Base-by-base conservation (phyloP, 2,113 vertebrate genomes). In the Callaeas wilsoni region DNA sequence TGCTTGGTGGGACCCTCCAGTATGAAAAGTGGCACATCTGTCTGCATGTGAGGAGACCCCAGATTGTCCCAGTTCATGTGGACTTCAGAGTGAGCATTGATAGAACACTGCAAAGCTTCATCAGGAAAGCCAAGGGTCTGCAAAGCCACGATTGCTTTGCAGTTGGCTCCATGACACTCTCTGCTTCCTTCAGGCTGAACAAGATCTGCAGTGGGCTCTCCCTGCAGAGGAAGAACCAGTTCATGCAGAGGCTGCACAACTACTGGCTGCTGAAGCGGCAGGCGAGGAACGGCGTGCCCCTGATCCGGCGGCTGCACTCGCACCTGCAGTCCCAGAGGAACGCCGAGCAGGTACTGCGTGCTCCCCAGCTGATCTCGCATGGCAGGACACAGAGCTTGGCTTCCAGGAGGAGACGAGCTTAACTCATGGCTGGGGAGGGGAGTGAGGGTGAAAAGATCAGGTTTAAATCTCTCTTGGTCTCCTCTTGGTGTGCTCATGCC, bases 261-360 rank as follows among this genome's bases (percentile, higher is more conserved):
- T 99, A 99, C 97, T 99, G 99, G 99, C 98, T 99, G 84, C 96
- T 99, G 96, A 99, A 99, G 94, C 98, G 99, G 20, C 99, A 99
- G 97, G 99, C 99, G 0, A 98, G 99, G 96, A 99, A 99, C 1
- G 99, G 99, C 20, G 98, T 99, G 56, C 99, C 99, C 22, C 98
- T 99, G 74, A 98, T 99, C 89, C 98, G 99, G 15, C 98, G 98
- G 76, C 97, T 99, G 79, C 99, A 99, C 95, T 98, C 98, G 2
- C 99, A 98, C 87, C 83, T 99, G 87, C 99, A 99, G 93, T 96
- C 99, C 55, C 99, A 99, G 94, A 98, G 98, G 96, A 99, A 87
- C 4, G 97, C 98, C 0, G 99, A 99, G 94, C 98, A 99, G 99
- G 99, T 99, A 93, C 86, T 4, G 0, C 73, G 2, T 22, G 42